Conservation (phyloP, 2,888 invertebrate species). For the Aphrophora alni region DNA sequence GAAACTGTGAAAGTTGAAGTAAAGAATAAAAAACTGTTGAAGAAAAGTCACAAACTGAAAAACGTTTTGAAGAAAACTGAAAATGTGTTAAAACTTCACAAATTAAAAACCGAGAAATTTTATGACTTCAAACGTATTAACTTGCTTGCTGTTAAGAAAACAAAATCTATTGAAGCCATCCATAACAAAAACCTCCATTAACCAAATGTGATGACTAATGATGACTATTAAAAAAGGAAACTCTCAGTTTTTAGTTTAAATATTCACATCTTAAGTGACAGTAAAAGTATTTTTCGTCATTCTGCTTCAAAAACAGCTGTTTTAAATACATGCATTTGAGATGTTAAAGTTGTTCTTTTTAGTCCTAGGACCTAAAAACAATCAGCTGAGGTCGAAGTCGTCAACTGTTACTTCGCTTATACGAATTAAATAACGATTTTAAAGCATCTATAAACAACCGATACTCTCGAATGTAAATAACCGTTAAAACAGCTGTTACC, state of each 20-base stretch:
- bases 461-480: too few relatives aligned
- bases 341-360: too few relatives aligned
- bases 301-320: too few relatives aligned
- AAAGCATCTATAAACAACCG: too few relatives aligned
- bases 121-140: constrained; percentile 15
- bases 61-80: background rate
- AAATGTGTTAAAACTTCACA: background rate
- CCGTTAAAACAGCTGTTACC: too few relatives aligned
- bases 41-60: background rate
- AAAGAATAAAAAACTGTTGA: background rate
- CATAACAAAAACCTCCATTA: background rate
- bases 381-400: too few relatives aligned
- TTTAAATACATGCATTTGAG: too few relatives aligned
- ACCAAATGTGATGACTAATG: background rate
- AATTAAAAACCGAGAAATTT: constrained; percentile 29
- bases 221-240: background rate
- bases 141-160: background rate
- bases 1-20: background rate
- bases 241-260: background rate
- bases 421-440: too few relatives aligned
- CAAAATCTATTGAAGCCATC: background rate
- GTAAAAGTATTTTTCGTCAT: too few relatives aligned
- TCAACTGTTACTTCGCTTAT: too few relatives aligned
- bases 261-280: too few relatives aligned
- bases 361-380: too few relatives aligned